These are phyloP conservation scores for Yponomeuta sedellus DNA, from an alignment of 2,888 invertebrate genomes.

Conservation along the genomic window DNA sequence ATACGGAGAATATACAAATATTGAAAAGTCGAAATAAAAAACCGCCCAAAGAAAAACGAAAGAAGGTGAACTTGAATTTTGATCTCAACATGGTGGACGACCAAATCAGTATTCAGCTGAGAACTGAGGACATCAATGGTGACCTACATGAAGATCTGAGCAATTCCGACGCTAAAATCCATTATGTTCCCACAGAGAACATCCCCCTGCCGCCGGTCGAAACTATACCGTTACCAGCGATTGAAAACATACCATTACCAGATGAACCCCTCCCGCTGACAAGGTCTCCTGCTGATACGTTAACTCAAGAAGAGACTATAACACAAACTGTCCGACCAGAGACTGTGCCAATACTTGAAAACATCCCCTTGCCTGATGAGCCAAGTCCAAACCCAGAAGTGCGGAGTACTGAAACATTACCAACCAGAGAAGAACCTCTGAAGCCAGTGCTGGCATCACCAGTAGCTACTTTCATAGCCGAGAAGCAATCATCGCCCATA, in stretches of 20 bases:
- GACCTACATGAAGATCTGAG: constrained; percentile 49
- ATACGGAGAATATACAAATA: constrained; percentile 78
- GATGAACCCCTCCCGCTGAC: constrained; percentile 37
- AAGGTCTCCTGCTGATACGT: not conserved
- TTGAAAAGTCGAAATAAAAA: constrained; percentile 78
- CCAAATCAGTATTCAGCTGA: constrained; percentile 67
- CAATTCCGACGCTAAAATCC: constrained; percentile 40
- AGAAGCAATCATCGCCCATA: not conserved
- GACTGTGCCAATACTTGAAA: constrained; percentile 47
- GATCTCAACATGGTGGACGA: constrained; percentile 73
- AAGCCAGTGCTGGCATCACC: constrained; percentile 30
- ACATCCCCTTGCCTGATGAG: constrained; percentile 58
- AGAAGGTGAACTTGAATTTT: constrained; percentile 73
- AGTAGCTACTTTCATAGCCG: not conserved
- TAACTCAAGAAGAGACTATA: not conserved
- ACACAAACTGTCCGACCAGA: not conserved
- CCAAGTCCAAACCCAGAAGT: not conserved
- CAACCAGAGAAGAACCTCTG: constrained; percentile 34
- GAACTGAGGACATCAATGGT: constrained; percentile 61
- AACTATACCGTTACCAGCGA: constrained; percentile 63
- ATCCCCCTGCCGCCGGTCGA: constrained; percentile 41
- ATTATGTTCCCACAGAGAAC: constrained; percentile 57
- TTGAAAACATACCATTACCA: constrained; percentile 57
- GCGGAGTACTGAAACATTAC: not conserved
- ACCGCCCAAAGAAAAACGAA: constrained; percentile 67